Percentiles rank a stretch among this genome's conserved stretches.
Evolutionary conservation across 1,140 invertebrate species (phyloP).

Genomic region (Aradophagus sp.): DNA sequence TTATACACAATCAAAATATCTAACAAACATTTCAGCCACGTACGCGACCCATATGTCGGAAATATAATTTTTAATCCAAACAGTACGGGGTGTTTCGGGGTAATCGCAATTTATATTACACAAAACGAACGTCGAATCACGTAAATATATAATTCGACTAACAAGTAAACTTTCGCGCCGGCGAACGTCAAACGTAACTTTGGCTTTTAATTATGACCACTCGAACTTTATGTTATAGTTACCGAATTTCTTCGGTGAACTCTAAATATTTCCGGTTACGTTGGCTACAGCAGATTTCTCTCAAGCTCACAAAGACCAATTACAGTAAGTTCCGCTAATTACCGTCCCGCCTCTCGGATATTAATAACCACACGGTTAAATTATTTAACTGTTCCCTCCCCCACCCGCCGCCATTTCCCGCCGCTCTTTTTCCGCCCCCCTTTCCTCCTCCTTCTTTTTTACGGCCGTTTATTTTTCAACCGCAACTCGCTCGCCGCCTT

Average conservation of each 20-base stretch:
- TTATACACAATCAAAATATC: too few relatives aligned
- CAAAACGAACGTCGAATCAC: too few relatives aligned
- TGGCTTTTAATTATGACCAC: constrained; percentile 35
- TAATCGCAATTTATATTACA: too few relatives aligned
- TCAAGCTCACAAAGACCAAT: constrained; percentile 39
- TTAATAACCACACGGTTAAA: constrained; percentile 33
- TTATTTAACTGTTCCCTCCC: constrained; percentile 31
- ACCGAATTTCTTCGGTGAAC: constrained; percentile 39
- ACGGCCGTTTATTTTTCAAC: constrained; percentile 22
- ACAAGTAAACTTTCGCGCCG: constrained; percentile 15
- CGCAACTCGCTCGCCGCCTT: constrained; percentile 15
- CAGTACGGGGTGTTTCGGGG: too few relatives aligned
- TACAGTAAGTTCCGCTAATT: constrained; percentile 42
- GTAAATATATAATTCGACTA: constrained; percentile 14
- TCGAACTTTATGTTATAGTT: constrained; percentile 31
- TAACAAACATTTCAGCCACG: too few relatives aligned
- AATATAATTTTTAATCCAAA: too few relatives aligned
- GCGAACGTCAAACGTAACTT: constrained; percentile 21
- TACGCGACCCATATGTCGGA: too few relatives aligned
- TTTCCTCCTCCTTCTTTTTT: too few relatives aligned
- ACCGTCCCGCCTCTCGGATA: constrained; percentile 31
- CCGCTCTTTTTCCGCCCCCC: too few relatives aligned
- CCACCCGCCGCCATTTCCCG: too few relatives aligned
- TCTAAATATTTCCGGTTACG: constrained; percentile 38
- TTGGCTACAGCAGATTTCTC: constrained; percentile 35